Percentiles rank a stretch among this genome's conserved stretches.
Evolutionary conservation across 2,797 vertebrate species (phyloP).

Genomic region (Amblyraja radiata): DNA sequence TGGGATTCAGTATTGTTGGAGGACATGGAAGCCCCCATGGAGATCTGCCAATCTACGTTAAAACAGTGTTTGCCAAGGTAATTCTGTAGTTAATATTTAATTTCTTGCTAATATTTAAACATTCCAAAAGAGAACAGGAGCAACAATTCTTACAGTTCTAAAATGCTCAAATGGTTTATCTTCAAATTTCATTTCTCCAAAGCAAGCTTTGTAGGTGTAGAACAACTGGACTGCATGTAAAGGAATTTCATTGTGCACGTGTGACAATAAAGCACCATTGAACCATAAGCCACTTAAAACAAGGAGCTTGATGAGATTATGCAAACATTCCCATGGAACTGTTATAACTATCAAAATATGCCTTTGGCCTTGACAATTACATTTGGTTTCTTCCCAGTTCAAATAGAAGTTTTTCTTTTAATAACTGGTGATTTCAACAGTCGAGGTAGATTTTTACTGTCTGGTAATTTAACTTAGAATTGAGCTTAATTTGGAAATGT

Average conservation of each 20-base stretch:
- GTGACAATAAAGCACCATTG: no score
- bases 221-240: no score
- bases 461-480: neutral
- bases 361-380: neutral
- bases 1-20: slow-evolving; percentile 94
- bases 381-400: neutral
- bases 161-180: neutral
- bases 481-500: neutral
- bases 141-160: neutral
- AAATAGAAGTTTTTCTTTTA: neutral
- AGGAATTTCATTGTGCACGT: no score
- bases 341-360: neutral
- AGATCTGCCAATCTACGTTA: slow-evolving; percentile 94
- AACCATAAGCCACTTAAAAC: neutral
- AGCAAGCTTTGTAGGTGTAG: neutral
- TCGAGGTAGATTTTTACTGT: neutral
- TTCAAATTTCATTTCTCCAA: neutral
- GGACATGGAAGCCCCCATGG: slow-evolving; percentile 88
- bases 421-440: neutral
- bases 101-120: neutral
- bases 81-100: slow-evolving; percentile 42
- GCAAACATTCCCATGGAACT: neutral
- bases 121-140: neutral
- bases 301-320: neutral
- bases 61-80: slow-evolving; percentile 94